Evolutionary conservation across 2,113 vertebrate species (phyloP), one percentile per base, ranked within the genome.

Genomic region (Psettodes erumei): DNA sequence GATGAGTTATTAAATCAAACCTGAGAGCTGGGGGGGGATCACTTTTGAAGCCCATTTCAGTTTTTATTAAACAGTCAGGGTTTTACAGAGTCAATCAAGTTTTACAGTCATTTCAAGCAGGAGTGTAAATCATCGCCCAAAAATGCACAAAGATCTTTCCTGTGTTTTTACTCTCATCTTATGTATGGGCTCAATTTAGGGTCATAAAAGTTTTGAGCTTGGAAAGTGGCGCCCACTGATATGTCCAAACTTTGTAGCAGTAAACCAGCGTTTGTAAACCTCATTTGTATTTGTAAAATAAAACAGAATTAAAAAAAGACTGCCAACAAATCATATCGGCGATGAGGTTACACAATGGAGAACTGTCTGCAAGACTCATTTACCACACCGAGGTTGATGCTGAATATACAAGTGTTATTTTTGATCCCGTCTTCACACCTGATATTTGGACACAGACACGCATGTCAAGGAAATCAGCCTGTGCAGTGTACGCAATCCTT

Each of bases 1-100:
- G 51, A 85, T 75, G 53, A 89, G 53, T 85, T 83, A 85, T 82
- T 74, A 54, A 82, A 75, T 83, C 47, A 83, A 59, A 73, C 68
- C 50, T 30, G 54, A 35, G 35, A 28, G 30, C 32, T 56, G 16
- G 27, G 18, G 45, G 33, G 60, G 40, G 38, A 66, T 32, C 30
- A 45, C 19, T 35, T 51, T 67, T 74, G 42, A 75, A 51, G 68
- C 45, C 40, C 32, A 54, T 68, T 74, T 74, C 59, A n/a, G 47
- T 72, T 69, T 78, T 71, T 65, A 77, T 85, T 78, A 55, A 74
- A 37, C 27, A 74, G 54, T 35, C 51, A n/a, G 18, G 23, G 42
- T 68, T 71, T 43, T 75, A 45, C 32, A n/a, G 35, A 58, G 74
- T 51, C 70, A 68, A 30, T 82, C 45, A 55, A 25, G 47, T 76